Conservation (phyloP, 2,888 invertebrate species). For the Tetranychus truncatus region DNA sequence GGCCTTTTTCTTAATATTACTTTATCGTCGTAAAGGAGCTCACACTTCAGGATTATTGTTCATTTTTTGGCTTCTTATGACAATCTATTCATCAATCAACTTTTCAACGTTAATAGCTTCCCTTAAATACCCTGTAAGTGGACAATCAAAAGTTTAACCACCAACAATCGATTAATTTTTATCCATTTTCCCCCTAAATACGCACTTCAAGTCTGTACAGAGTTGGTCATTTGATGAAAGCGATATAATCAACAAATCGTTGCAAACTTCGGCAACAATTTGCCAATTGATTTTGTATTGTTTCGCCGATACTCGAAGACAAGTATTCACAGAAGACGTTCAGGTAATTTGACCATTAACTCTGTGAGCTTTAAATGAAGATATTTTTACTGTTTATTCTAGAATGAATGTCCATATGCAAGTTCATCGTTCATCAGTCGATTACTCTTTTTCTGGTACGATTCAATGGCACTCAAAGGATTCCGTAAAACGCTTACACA, state of each 20-base stretch:
- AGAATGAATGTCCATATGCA: conserved; percentile 11
- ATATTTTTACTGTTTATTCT: background rate
- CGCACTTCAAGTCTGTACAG: background rate
- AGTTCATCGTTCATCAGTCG: conserved; percentile 15
- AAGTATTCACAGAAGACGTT: conserved; percentile 8
- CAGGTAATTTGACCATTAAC: background rate
- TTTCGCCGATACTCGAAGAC: conserved; percentile 53
- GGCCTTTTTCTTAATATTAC: conserved; percentile 44
- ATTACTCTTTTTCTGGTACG: conserved; percentile 21
- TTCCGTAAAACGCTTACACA: conserved; percentile 14
- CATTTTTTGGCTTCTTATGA: conserved; percentile 52
- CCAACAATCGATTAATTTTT: too few relatives aligned
- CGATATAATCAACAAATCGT: background rate
- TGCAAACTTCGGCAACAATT: background rate
- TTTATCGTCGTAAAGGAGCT: conserved; percentile 65
- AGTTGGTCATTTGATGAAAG: background rate
- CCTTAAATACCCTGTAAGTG: background rate
- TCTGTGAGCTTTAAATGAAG: background rate
- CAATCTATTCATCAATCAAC: conserved; percentile 5
- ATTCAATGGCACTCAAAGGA: conserved; percentile 16
- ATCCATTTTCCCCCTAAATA: conserved; percentile 6
- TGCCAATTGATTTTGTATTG: conserved; percentile 42
- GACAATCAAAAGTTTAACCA: too few relatives aligned
- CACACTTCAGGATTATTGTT: conserved; percentile 75
- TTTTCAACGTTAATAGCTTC: background rate